Percentiles rank a stretch among this genome's conserved stretches.
These are phyloP conservation scores for Oscheius sp. DNA, from an alignment of 1,140 invertebrate genomes.

Conservation along the genomic window DNA sequence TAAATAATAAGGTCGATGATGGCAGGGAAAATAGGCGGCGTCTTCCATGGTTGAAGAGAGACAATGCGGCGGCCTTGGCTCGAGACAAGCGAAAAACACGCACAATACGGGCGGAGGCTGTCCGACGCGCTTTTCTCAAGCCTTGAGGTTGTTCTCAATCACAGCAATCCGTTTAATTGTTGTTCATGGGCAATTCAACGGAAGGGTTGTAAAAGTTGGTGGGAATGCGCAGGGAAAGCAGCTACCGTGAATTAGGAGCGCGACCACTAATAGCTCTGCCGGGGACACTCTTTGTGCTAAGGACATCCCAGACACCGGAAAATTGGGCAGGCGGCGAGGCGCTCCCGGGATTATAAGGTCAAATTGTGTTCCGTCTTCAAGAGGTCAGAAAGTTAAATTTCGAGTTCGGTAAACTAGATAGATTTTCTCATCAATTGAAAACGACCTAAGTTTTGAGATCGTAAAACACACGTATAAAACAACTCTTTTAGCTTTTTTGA, in stretches of 20 bases:
- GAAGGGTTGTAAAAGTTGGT: not conserved
- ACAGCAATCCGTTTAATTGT: too few species aligned
- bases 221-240: too few species aligned
- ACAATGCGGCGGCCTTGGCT: constrained; percentile 1
- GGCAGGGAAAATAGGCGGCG: constrained; percentile 1
- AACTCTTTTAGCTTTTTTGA: too few species aligned
- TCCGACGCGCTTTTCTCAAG: not conserved
- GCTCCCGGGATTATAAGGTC: too few species aligned
- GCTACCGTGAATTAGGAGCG: not conserved
- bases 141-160: too few species aligned
- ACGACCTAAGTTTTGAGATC: too few species aligned
- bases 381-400: too few species aligned
- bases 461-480: too few species aligned
- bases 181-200: not conserved
- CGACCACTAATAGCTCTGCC: not conserved
- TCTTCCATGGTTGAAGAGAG: not conserved
- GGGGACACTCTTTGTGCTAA: not conserved
- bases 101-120: not conserved
- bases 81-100: not conserved
- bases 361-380: too few species aligned
- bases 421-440: too few species aligned
- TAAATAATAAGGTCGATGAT: constrained; percentile 8
- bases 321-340: too few species aligned
- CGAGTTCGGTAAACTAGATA: too few species aligned
- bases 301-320: not conserved